phyloP scores from a whole-genome alignment of 1,140 invertebrate species.

The Argopecten irradians region DNA sequence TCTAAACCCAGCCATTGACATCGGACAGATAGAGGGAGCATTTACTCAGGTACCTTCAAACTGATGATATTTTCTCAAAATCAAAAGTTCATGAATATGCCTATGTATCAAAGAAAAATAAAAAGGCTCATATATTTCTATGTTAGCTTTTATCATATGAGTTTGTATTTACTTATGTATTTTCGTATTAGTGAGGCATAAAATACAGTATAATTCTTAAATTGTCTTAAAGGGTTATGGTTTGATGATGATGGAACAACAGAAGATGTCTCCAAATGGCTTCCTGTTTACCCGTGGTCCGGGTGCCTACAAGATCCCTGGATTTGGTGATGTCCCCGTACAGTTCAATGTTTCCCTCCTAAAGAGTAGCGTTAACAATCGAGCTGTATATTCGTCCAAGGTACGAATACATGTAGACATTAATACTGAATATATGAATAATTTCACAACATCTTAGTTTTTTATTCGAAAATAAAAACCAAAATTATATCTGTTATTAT shows the following conservation, averaged over 20 bases:
- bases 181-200: background rate
- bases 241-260: slow-evolving; percentile 92
- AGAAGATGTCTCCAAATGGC: slow-evolving; percentile 90
- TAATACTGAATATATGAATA: no score
- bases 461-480: background rate
- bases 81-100: background rate
- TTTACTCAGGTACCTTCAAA: slow-evolving; percentile 84
- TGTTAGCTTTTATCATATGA: background rate
- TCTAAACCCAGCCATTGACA: slow-evolving; percentile 96
- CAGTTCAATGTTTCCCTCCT: slow-evolving; percentile 95
- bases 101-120: background rate
- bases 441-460: no score
- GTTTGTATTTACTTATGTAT: background rate
- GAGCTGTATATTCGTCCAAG: slow-evolving; percentile 96
- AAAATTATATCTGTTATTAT: background rate
- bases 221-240: slow-evolving; percentile 85
- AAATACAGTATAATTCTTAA: background rate
- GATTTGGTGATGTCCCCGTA: slow-evolving; percentile 90
- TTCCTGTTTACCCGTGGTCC: slow-evolving; percentile 90
- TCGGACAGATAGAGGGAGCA: slow-evolving; percentile 96
- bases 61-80: no score
- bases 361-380: slow-evolving; percentile 90
- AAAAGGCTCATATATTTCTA: background rate
- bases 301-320: slow-evolving; percentile 95
- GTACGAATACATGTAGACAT: no score